Evolutionary conservation across 37 sponge, comb jelly and placozoan species (phyloP), one percentile per base, ranked within the genome.

Genomic region (Theonella swinhoei): DNA sequence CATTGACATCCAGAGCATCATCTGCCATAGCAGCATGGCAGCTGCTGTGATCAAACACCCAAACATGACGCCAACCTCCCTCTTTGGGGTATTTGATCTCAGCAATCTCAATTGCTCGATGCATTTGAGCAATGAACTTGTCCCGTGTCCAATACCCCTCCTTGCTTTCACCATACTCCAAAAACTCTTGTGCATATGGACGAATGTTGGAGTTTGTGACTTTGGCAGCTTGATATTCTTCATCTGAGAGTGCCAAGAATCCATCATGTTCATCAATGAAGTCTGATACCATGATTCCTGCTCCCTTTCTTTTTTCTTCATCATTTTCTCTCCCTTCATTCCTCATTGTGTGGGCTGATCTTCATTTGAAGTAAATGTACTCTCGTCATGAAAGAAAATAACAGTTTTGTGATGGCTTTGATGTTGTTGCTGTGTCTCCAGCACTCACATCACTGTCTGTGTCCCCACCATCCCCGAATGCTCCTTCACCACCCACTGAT

Each of bases 231-330:
- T 80, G 60, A 40, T 43, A 69, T 68, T 80, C 60, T 54, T 70
- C 82, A 1, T 59, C 39, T 29, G 69, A 19, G 11, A 80, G 33
- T 3, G 17, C 24, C 26, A 80, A 58, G 40, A 28, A 80, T 39
- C 82, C 82, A 23, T 71, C n/a, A 39, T 79, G 78, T n/a, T n/a
- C n/a, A n/a, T n/a, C n/a, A n/a, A 79, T 37, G 32, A 79, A 79
- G 68, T 79, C 43, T 39, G 42, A 42, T 7, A 81, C 72, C 60
- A 59, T 81, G 30, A 81, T 81, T 5, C 82, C 82, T 34, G 82
- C 23, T 1, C 82, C 82, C 39, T 71, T 81, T 23, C 39, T 59
- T 72, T 81, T 81, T 34, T 1, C 25, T 68, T 80, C 58, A 80
- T 42, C 3, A 80, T 74, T 47, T 47, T 47, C 54, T 47, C 54